A percentile compares a stretch with the other conserved stretches of the same genome.
Conservation (phyloP, 2,888 invertebrate species). For the Idaea biselata region DNA sequence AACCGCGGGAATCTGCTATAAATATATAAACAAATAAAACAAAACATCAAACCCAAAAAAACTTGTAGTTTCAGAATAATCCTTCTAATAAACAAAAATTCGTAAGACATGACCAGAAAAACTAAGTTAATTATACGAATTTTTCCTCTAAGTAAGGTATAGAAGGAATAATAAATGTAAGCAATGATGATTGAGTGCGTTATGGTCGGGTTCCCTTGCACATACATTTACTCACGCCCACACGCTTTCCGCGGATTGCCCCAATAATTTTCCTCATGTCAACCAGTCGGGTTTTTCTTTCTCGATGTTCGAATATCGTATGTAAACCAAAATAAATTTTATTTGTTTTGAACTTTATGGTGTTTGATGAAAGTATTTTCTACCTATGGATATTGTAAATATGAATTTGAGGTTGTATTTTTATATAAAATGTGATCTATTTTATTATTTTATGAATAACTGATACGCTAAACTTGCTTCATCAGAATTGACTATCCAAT, state of each 20-base stretch:
- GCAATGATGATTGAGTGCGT: slow-evolving; percentile 1
- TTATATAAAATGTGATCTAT: too few relatives aligned
- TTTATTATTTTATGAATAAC: too few relatives aligned
- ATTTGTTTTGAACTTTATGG: not conserved
- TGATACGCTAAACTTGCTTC: too few relatives aligned
- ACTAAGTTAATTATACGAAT: not conserved
- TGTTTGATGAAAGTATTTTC: too few relatives aligned
- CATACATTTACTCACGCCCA: not conserved
- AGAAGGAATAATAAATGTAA: not conserved
- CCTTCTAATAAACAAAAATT: not conserved
- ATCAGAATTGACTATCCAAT: too few relatives aligned
- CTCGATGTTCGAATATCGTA: not conserved
- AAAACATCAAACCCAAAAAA: too few relatives aligned
- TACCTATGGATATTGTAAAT: too few relatives aligned
- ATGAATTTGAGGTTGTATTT: too few relatives aligned
- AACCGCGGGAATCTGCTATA: too few relatives aligned
- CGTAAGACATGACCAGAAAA: not conserved
- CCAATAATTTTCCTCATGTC: slow-evolving; percentile 1
- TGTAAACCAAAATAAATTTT: not conserved
- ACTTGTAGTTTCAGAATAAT: too few relatives aligned
- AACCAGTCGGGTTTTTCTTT: not conserved
- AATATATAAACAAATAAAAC: too few relatives aligned
- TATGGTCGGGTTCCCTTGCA: slow-evolving; percentile 1
- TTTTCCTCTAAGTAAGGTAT: not conserved
- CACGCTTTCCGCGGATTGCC: not conserved